phyloP scores from a whole-genome alignment of 2,888 invertebrate species.

The Tupiocoris notatus region DNA sequence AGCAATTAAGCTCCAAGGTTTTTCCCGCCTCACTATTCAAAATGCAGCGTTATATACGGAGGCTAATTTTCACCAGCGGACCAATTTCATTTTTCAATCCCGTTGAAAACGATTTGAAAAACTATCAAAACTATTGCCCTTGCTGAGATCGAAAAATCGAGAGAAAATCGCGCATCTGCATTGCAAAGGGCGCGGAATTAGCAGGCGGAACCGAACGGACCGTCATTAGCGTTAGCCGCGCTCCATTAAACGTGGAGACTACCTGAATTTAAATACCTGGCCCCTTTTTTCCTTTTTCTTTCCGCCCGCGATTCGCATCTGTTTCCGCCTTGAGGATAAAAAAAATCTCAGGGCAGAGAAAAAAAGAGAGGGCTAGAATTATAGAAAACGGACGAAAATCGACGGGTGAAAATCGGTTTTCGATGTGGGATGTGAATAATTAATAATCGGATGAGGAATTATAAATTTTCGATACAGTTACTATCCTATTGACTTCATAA shows the following conservation, averaged over 20 bases:
- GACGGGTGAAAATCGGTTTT: not conserved
- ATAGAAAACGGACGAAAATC: not conserved
- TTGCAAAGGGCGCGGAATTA: constrained; percentile 5
- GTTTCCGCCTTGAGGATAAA: not conserved
- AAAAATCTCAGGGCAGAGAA: not conserved
- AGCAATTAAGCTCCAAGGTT: too few relatives aligned
- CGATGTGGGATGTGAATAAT: not conserved
- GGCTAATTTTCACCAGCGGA: too few relatives aligned
- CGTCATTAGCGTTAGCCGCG: constrained; percentile 33
- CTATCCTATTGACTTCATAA: not conserved
- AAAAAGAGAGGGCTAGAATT: too few relatives aligned
- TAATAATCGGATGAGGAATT: too few relatives aligned
- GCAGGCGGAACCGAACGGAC: constrained; percentile 14
- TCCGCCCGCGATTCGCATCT: not conserved
- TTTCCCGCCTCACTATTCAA: too few relatives aligned
- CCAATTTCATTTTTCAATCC: too few relatives aligned
- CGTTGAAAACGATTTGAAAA: too few relatives aligned
- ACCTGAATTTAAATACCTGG: constrained; percentile 30
- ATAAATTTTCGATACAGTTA: too few relatives aligned
- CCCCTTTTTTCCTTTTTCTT: constrained; percentile 2
- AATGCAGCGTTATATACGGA: too few relatives aligned
- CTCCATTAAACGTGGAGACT: constrained; percentile 25
- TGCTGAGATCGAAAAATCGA: too few relatives aligned
- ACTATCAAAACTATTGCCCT: too few relatives aligned
- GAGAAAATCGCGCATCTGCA: not conserved